Base-by-base conservation (phyloP, 92 coral and sea anemone genomes). In the Epizoanthus stellaris region DNA sequence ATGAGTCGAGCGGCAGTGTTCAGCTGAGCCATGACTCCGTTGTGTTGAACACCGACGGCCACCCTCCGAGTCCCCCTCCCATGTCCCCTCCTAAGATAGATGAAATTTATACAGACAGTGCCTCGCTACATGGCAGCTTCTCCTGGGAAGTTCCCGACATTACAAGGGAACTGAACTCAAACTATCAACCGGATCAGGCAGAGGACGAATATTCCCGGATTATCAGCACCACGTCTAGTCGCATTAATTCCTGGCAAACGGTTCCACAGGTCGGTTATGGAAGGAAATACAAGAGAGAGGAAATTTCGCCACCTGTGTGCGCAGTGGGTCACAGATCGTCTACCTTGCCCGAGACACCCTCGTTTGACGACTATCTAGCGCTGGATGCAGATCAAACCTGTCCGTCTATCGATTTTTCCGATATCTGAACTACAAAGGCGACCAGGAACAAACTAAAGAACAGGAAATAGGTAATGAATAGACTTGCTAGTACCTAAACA, bases 381-480 rank as follows among this genome's bases (percentile, higher is more conserved):
- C 89, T 95, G 40, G 99, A 97, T 53, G 98, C 98, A 7, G 99
- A 97, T 67, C 99, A 97, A 75, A 97, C 99, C 1, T 97, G 99
- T 30, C 99, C 99, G 3, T 97, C 99, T 1, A 88, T 97, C 34
- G 99, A 97, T 76, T 97, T 97, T 85, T 93, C 99, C 8, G 99
- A 90, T 65, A 95, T 97, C 69, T 95, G 82, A 92, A 76, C 58
- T 42, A 45, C 49, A 68, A 77, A 79, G 83, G 72, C 39, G 49
- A 63, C 40, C 45, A 19, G 45, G 7, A 36, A 39, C 39, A 3
- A 30, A 17, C 42, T 1, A 38, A 25, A 14, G 45, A 68, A 23
- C n/a, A 6, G 42, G n/a, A 7, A 19, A 60, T 36, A 19, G 25
- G 21, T 12, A 38, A n/a, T 21, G 40, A 21, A 6, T 59, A 16